Evolutionary conservation across 2,797 vertebrate species (phyloP), one percentile per base, ranked within the genome.

Genomic region (Chelon labrosus): DNA sequence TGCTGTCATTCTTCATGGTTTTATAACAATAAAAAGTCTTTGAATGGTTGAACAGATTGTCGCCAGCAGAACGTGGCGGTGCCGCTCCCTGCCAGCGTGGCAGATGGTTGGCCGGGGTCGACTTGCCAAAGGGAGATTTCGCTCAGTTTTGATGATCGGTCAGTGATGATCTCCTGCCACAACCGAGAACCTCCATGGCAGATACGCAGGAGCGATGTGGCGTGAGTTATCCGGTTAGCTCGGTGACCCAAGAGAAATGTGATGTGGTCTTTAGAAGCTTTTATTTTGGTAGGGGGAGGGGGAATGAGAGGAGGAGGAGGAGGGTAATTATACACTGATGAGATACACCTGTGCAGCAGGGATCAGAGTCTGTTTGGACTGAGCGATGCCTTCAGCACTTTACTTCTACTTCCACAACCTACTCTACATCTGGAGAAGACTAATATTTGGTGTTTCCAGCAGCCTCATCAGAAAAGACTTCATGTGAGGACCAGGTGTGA

Each of bases 81-180:
- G 58, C 60, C 63, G 83, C 41, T 72, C 56, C 62, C 65, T 85
- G 90, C 90, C 87, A 88, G 83, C 0, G 44, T 70, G 77, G 73
- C 90, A 90, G 89, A 90, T 91, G 89, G 89, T 35, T 7, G 7
- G 82, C 52, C 65, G 17, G 52, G 80, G 70, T 61, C 75, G 62
- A 72, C 75, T 88, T 80, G 84, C 87, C 86, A 85, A 65, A 72
- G 72, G 65, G 66, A 73, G 70, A 58, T 69, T 38, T 79, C 60
- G 70, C 71, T 88, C 83, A 31, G 39, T 86, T 85, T 74, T 55
- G 75, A 85, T 88, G 80, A 84, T 73, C 37, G 72, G 82, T 84
- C 70, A 54, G 27, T 52, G 73, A 80, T 89, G 89, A 92, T 85
- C 80, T 75, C 59, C 79, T 55, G 47, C 70, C 61, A 77, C 65